Conservation (phyloP, 2,888 invertebrate species). For the Epirrhoe tristata region DNA sequence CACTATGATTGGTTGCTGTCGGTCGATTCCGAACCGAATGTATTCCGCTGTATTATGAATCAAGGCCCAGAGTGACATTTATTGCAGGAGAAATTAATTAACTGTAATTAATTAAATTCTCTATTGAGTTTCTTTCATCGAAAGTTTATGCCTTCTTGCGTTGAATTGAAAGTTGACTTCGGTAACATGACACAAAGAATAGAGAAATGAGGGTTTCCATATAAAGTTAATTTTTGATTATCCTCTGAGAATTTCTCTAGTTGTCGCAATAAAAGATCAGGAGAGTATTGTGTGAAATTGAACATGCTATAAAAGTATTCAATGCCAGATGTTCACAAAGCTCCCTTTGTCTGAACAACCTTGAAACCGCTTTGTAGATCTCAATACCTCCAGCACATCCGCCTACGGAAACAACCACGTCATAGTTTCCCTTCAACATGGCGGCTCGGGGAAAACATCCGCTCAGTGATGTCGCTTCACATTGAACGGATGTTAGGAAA, state of each 20-base stretch:
- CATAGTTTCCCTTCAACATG: constrained; percentile 29
- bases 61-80: no score
- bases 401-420: constrained; percentile 13
- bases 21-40: no score
- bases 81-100: no score
- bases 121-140: background rate
- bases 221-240: no score
- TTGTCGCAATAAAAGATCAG: no score
- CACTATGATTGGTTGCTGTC: no score
- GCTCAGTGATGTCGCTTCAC: background rate
- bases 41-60: no score
- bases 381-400: constrained; percentile 21
- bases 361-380: constrained; percentile 38
- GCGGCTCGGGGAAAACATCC: constrained; percentile 14
- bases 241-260: background rate
- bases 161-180: no score
- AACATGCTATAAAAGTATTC: constrained; percentile 4
- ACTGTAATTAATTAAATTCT: background rate
- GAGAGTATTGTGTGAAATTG: background rate
- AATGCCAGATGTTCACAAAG: constrained; percentile 19
- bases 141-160: background rate
- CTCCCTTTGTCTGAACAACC: constrained; percentile 42
- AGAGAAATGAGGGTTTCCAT: no score
- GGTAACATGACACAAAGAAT: no score
- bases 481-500: background rate